Evolutionary conservation across 2,113 vertebrate genomes (phyloP), one percentile per base, ranked within the genome.

Genomic region (Sula dactylatra): DNA sequence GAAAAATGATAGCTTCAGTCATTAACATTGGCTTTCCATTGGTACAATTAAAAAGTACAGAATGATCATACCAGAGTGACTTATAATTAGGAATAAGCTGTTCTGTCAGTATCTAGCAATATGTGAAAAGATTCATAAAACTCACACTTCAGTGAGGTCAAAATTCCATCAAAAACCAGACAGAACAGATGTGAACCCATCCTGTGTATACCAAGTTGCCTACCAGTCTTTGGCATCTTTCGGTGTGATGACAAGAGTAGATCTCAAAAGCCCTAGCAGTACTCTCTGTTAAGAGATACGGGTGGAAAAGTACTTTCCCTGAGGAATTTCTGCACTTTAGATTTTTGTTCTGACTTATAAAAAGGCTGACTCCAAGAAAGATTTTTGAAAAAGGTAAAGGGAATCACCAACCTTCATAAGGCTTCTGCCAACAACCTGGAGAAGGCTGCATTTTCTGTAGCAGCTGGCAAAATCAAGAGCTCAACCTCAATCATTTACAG

Each of bases 171-270:
- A 77, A 36, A 96, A 94, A 87, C 42, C 38, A 88, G 91, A 87
- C 38, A 91, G 83, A 91, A 82, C 73, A 96, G 94, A 78, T 84
- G 86, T 89, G 61, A 94, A 65, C 21, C 24, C 65, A 79, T 87
- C 52, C 84, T 85, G 61, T 8, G 38, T 13, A 62, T 15, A 67
- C 6, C 21, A 55, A 78, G 29, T 32, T 79, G 81, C 73, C 80
- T 88, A 82, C 56, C 55, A 74, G 38, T 44, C 70, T 86, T 84
- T 82, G 86, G 61, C 89, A 82, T 47, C 89, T 79, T 89, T 44
- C 36, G 56, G 61, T 84, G 70, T 31, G 77, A 87, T 72, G 78
- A 95, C 77, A 91, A 49, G 32, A 89, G 47, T 3, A 62, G 64
- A 84, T 78, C 47, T 65, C 76, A 78, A 77, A 70, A 79, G 31